Conservation (phyloP, 2,113 vertebrate genomes). For the Irena cyanogastra region DNA sequence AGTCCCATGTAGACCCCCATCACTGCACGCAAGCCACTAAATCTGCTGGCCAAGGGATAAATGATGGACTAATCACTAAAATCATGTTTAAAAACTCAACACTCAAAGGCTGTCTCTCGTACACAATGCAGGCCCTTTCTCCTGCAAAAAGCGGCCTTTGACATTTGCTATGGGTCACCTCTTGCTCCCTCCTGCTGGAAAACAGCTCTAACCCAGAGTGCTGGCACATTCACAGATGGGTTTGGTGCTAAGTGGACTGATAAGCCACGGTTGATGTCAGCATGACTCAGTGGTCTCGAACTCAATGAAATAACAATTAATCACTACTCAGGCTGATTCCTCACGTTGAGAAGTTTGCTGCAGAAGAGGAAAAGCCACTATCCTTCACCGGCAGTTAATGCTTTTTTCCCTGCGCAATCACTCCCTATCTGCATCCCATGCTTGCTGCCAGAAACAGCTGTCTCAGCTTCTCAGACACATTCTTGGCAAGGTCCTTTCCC, state of each 20-base stretch:
- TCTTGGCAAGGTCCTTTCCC: constrained; percentile 2
- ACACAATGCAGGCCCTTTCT: background rate
- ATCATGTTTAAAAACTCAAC: rapidly evolving
- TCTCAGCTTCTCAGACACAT: background rate
- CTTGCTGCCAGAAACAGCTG: background rate
- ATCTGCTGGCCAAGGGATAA: background rate
- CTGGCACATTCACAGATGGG: background rate
- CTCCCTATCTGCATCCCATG: background rate
- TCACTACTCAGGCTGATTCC: background rate
- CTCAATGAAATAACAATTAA: background rate
- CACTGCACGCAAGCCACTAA: background rate
- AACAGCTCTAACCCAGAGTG: background rate
- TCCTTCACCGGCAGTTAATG: background rate
- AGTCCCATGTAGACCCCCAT: background rate
- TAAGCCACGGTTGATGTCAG: background rate
- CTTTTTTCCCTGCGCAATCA: background rate
- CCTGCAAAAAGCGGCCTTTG: background rate
- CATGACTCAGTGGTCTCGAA: background rate
- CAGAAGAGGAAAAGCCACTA: background rate
- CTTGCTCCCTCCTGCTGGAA: background rate
- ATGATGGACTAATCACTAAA: background rate
- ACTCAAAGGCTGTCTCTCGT: background rate
- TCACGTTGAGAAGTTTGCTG: background rate
- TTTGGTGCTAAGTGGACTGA: background rate
- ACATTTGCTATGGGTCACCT: background rate